Evolutionary conservation across 2,797 vertebrate species (phyloP), one percentile per base, ranked within the genome.

Genomic region (Arnoldichthys spilopterus): DNA sequence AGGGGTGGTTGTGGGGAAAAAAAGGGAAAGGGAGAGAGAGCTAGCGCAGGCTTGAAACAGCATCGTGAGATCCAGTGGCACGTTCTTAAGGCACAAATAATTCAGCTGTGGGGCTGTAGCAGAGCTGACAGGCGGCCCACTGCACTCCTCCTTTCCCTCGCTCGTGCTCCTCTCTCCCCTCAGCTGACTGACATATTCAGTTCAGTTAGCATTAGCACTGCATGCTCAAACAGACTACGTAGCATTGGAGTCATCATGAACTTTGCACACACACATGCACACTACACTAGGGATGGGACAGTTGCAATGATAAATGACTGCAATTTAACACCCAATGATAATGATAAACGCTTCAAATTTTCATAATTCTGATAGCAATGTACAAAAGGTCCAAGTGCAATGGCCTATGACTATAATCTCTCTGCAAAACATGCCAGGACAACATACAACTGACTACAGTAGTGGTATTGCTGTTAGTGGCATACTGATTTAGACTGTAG

Each of bases 101-200:
- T 75, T 77, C 67, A 77, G 54, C 22, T 59, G 34, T 32, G 43
- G 30, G 26, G 51, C 59, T 66, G 47, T 20, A 53, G 34, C 47
- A 66, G 53, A 67, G 56, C 54, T 77, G 62, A 68, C 63, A 77
- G 62, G 0, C 34, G 40, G 37, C 61, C 72, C 59, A 75, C 34
- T 56, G 67, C 58, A 53, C 20, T 87, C 88, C 69, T 20, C 16
- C 40, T 34, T 6, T 7, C 20, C 47, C 30, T 16, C 64, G 64
- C 61, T 8, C 63, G 4, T 75, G 49, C 70, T 22, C 45, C 47
- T 43, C n/a, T 22, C 66, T 79, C 75, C 73, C 79, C n/a, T 51
- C 76, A 13, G 26, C 82, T 86, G 89, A 91, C 83, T 91, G 90
- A 91, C 90, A 91, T 89, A 92, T 93, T 89, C 86, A 91, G 89